Base-by-base conservation (phyloP, 2,113 vertebrate species). In the Pomatorhinus ruficollis region DNA sequence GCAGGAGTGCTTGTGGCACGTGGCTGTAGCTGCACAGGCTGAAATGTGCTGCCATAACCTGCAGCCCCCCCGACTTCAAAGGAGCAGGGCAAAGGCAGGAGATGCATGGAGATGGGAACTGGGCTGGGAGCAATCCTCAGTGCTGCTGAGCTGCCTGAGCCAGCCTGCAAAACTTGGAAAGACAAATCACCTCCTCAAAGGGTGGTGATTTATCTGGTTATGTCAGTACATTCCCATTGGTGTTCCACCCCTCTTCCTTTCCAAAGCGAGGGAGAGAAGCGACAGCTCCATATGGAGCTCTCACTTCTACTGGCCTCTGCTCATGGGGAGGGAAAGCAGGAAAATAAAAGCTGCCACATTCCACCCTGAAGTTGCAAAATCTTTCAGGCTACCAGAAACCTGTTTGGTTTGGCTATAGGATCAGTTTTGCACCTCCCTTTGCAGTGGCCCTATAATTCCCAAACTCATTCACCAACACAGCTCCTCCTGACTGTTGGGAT, bases 181-280 rank as follows among this genome's bases (percentile, higher is more conserved):
- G 54, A 54, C 23, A 50, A 72, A 59, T 42, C 6, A 47, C 15
- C 64, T 63, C 49, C 45, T 42, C 69, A 39, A 28, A 64, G 15
- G 19, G 22, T 17, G 23, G 54, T 2, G 15, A 77, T 40, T 50
- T 18, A 30, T 42, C 50, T 77, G 39, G 60, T 68, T 35, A 28
- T 14, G 33, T 27, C 5, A 45, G 21, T 3, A 69, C 15, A 6
- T 30, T 68, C 49, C 31, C 24, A 22, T n/a, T 56, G 11, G 31
- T 72, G 49, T 72, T 72, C 27, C 42, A 52, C 33, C 33, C n/a
- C 21, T 39, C 53, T 54, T 68, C 47, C 63, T 83, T 72, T 37
- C 25, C 0, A 0, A 72, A 89, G 23, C 0, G 0, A 83, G 53
- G 59, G 15, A 68, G 28, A 54, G 35, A 83, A 69, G 39, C 35